Percentiles rank a stretch among this genome's conserved stretches.
phyloP scores from a whole-genome alignment of 2,797 vertebrate genomes.

The Pristis pectinata region DNA sequence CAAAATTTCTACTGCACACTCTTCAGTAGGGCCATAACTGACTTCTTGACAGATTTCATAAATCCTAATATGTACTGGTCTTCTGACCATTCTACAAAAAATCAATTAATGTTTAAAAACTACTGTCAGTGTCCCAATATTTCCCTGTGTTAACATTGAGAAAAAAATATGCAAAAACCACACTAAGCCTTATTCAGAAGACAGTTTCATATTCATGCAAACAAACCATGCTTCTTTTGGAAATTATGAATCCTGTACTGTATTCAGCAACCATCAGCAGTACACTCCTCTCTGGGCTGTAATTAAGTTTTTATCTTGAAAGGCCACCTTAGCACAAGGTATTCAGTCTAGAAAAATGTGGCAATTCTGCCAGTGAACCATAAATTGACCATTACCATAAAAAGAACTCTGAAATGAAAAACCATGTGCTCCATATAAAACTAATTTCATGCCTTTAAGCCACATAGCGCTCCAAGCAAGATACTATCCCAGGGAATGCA shows the following conservation, averaged over 20 bases:
- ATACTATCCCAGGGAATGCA: constrained; percentile 69
- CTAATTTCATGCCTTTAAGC: constrained; percentile 80
- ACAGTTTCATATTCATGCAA: neutral
- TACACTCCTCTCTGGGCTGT: constrained; percentile 44
- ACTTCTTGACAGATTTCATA: neutral
- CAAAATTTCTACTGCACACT: neutral
- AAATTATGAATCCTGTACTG: neutral
- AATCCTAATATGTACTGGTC: neutral
- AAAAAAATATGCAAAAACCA: neutral
- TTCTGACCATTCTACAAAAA: neutral
- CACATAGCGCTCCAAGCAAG: constrained; percentile 68
- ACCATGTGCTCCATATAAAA: constrained; percentile 68
- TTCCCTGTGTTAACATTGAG: neutral
- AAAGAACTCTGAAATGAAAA: constrained; percentile 67
- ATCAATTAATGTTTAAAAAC: neutral
- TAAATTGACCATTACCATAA: constrained; percentile 72
- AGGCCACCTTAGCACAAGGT: constrained; percentile 62
- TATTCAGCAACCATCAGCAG: constrained; percentile 39
- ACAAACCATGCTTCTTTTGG: neutral
- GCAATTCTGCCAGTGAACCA: constrained; percentile 59
- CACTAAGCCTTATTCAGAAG: neutral
- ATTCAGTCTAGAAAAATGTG: constrained; percentile 55
- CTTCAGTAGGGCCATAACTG: neutral
- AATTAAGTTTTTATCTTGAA: constrained; percentile 55
- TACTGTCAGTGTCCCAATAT: neutral